Evolutionary conservation across 2,113 vertebrate genomes (phyloP).

Genomic region (Solenodon paradoxus): DNA sequence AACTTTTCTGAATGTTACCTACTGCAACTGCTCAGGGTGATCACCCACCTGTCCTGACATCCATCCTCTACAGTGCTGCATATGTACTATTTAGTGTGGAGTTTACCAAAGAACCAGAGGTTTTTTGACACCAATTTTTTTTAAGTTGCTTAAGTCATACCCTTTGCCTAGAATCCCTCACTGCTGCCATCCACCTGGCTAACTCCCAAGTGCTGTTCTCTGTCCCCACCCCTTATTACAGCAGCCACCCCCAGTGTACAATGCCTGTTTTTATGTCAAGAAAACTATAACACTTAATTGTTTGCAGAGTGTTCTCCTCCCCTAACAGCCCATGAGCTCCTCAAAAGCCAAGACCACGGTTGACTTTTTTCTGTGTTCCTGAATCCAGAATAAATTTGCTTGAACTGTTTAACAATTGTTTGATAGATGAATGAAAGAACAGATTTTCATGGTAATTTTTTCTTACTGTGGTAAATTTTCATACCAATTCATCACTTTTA

Average conservation of each 20-base stretch:
- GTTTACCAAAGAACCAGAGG: not conserved
- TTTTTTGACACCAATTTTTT: not conserved
- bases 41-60: not conserved
- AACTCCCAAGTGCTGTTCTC: not conserved
- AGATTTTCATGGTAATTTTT: not conserved
- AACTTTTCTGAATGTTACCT: not conserved
- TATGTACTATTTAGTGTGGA: not conserved
- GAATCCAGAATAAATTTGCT: not conserved
- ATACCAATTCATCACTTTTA: not conserved
- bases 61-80: not conserved
- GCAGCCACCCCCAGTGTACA: not conserved
- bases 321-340: not conserved
- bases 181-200: not conserved
- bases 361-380: not conserved
- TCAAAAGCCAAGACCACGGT: not conserved
- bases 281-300: not conserved
- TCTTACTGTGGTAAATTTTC: not conserved
- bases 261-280: not conserved
- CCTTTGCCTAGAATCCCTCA: not conserved
- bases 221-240: fast-evolving
- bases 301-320: not conserved
- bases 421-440: not conserved
- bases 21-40: not conserved
- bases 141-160: not conserved
- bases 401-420: conserved; percentile 7